These are phyloP conservation scores for Butorides virescens DNA, from an alignment of 2,113 vertebrate species.

Conservation along the genomic window DNA sequence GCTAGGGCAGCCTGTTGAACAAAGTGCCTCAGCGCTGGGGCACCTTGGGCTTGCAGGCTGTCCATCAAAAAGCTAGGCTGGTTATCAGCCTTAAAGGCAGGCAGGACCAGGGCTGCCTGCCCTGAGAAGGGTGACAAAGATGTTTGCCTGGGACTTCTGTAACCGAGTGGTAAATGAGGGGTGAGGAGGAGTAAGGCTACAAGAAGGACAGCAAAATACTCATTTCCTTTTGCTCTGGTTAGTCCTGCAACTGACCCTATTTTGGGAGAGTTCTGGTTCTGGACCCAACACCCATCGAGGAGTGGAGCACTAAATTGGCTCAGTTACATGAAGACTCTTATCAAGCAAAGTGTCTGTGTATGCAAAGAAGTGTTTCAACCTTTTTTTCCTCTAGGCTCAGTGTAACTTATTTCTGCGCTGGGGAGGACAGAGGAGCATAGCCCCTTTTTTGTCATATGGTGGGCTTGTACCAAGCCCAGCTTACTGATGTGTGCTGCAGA, in stretches of 20 bases:
- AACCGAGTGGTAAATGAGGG: neutral
- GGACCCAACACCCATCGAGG: neutral
- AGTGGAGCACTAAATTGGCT: neutral
- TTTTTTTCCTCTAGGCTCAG: neutral
- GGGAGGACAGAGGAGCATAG: neutral
- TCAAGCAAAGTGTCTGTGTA: neutral
- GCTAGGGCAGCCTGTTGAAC: neutral
- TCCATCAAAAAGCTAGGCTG: neutral
- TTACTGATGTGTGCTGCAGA: neutral
- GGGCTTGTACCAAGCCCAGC: neutral
- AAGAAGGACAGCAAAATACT: neutral
- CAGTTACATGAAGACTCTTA: neutral
- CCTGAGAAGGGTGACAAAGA: neutral
- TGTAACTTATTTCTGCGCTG: neutral
- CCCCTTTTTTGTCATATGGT: neutral
- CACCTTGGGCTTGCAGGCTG: neutral
- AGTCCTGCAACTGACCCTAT: neutral
- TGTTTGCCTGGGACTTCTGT: neutral
- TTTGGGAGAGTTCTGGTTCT: neutral
- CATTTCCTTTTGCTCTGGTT: neutral
- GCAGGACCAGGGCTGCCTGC: neutral
- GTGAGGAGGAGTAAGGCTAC: neutral
- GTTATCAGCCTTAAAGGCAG: neutral
- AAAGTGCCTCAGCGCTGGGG: neutral
- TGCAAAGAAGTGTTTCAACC: neutral